Base-by-base conservation (phyloP, 2,797 vertebrate species). In the Anabacerthia variegaticeps region DNA sequence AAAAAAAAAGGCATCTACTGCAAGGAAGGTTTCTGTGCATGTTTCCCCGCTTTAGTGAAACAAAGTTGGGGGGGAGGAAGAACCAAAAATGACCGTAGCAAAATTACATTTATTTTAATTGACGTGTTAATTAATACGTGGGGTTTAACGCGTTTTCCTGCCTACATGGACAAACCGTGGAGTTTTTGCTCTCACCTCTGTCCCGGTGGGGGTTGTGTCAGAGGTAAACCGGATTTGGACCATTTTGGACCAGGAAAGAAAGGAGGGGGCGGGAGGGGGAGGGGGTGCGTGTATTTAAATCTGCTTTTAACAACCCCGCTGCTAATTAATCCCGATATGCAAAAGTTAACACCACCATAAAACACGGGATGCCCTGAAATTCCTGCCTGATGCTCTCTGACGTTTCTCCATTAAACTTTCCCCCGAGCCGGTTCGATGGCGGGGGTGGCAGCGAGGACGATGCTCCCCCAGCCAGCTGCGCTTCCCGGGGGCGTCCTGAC, bases 21-120 rank as follows among this genome's bases (percentile, higher is more conserved):
- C 84, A 89, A 94, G 88, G 48, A 86, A 93, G 94, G 93, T 92
- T 92, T 96, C 88, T 96, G 86, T 94, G 2, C 77, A 19, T 84
- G 88, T 74, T 89, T 88, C 81, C 76, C 68, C 63, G 52, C 49
- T 91, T 89, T 23, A 32, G 71, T 85, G 36, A 84, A 92, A 92
- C 66, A 87, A 95, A 93, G 88, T 93, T 94, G 80, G 34, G 39
- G 76, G 20, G 24, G 7, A 15, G 21, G 6, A 41, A n/a, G 4
- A 44, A 69, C 46, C 30, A 4, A 59, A 85, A 87, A 71, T 49
- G 76, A 63, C n/a, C 26, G 2, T 7, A 55, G 80, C n/a, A 67
- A 75, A 94, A 88, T n/a, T 10, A 23, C 32, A 14, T 74, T 72
- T 41, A 9, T 89, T 85, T 85, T 17, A 49, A 81, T 55, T 39